These are phyloP conservation scores for Brachyopa scutellaris DNA, from an alignment of 2,888 invertebrate genomes.

Conservation along the genomic window DNA sequence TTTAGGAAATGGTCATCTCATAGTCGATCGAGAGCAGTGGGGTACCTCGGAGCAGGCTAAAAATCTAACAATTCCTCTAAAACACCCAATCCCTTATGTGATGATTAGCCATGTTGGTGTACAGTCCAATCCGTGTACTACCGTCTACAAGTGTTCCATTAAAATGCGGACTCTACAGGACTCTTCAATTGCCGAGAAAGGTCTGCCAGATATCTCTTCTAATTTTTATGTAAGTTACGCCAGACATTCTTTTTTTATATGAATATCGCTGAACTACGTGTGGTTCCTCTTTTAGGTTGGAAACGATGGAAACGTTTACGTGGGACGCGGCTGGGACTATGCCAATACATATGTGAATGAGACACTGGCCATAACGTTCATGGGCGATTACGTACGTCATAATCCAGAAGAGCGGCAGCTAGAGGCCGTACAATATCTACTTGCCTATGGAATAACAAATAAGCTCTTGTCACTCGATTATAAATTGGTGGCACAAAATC, in stretches of 20 bases:
- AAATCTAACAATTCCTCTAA: constrained; percentile 75
- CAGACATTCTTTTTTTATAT: neutral
- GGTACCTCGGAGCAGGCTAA: constrained; percentile 77
- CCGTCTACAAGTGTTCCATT: constrained; percentile 81
- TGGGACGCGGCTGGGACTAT: constrained; percentile 83
- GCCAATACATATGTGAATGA: constrained; percentile 83
- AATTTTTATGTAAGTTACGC: constrained; percentile 81
- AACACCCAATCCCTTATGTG: constrained; percentile 82
- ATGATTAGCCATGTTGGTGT: constrained; percentile 83
- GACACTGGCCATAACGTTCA: constrained; percentile 82
- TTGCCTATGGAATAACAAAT: constrained; percentile 81
- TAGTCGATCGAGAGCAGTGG: constrained; percentile 81
- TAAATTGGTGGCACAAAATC: constrained; percentile 83
- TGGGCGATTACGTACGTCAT: constrained; percentile 82
- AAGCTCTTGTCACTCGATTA: constrained; percentile 82
- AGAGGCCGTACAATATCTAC: constrained; percentile 81
- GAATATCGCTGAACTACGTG: too few relatives aligned
- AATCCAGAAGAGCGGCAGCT: constrained; percentile 81
- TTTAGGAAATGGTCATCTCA: constrained; percentile 81
- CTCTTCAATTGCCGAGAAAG: constrained; percentile 81
- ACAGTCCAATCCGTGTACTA: constrained; percentile 80
- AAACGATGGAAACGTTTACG: constrained; percentile 83
- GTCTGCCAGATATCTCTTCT: constrained; percentile 82
- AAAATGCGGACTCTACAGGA: constrained; percentile 82
- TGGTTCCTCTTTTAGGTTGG: constrained; percentile 81